Evolutionary conservation across 2,888 invertebrate genomes (phyloP).

Genomic region (Heliconius ethilla): DNA sequence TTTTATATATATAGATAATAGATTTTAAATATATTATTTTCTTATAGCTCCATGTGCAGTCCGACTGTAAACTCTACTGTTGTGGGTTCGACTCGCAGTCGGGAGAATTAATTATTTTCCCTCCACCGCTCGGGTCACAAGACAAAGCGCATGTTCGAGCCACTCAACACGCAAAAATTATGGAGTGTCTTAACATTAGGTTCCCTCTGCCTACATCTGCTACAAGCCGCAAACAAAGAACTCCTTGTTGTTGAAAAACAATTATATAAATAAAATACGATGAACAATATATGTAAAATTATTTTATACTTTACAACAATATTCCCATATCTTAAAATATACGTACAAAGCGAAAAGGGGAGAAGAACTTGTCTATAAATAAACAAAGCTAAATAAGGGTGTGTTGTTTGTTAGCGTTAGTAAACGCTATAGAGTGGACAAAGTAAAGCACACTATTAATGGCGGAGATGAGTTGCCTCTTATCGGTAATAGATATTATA

Average conservation of each 20-base stretch:
- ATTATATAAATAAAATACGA: not conserved
- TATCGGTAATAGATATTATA: constrained; percentile 8
- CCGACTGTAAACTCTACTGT: too few relatives aligned
- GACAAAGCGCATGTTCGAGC: not conserved
- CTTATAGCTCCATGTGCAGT: too few relatives aligned
- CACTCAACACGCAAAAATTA: not conserved
- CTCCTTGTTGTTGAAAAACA: not conserved
- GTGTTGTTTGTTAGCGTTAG: not conserved
- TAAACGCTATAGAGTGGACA: not conserved
- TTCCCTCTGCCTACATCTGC: not conserved
- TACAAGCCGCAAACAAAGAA: too few relatives aligned
- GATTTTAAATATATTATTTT: too few relatives aligned
- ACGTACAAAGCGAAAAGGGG: not conserved
- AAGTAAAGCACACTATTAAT: not conserved
- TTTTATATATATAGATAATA: too few relatives aligned
- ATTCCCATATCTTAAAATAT: not conserved
- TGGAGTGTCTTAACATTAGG: not conserved
- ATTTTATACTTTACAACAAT: not conserved
- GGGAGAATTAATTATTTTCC: not conserved
- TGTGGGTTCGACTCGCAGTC: too few relatives aligned
- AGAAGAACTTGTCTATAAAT: not conserved
- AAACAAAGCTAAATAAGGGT: not conserved
- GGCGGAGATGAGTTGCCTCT: constrained; percentile 10
- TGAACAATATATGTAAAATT: not conserved
- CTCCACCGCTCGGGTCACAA: not conserved